A percentile compares a stretch with the other conserved stretches of the same genome.
phyloP scores from a whole-genome alignment of 2,797 vertebrate species.

The Aphelocoma californica region DNA sequence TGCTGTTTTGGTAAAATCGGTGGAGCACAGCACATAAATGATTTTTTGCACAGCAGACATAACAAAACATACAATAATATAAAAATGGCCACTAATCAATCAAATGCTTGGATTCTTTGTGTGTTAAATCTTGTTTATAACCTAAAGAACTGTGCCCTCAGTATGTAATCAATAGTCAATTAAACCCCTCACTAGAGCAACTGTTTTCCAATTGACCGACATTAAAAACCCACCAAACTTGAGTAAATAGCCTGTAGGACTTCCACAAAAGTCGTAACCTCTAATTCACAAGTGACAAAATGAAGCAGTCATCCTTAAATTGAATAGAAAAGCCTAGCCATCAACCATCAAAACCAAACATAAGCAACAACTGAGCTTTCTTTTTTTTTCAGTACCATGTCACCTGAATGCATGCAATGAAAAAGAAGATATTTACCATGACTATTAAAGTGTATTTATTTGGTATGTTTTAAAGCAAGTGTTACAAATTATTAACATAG shows the following conservation, averaged over 20 bases:
- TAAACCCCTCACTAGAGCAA: neutral
- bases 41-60: neutral
- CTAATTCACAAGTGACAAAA: neutral
- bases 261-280: neutral
- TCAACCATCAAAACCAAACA: neutral
- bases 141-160: neutral
- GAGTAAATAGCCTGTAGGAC: neutral
- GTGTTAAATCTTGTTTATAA: conserved; percentile 27
- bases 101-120: neutral
- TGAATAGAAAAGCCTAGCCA: neutral
- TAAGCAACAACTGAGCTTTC: neutral
- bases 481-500: neutral
- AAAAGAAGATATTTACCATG: neutral
- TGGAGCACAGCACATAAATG: neutral
- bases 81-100: neutral
- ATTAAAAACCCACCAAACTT: neutral
- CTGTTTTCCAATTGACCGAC: neutral
- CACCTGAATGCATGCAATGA: neutral
- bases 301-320: neutral
- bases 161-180: conserved; percentile 27
- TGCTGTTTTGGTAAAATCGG: neutral
- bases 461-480: neutral
- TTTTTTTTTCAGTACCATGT: neutral
- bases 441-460: neutral
- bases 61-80: neutral